These are phyloP conservation scores for Panopea generosa DNA, from an alignment of 2,888 invertebrate species.

Conservation along the genomic window DNA sequence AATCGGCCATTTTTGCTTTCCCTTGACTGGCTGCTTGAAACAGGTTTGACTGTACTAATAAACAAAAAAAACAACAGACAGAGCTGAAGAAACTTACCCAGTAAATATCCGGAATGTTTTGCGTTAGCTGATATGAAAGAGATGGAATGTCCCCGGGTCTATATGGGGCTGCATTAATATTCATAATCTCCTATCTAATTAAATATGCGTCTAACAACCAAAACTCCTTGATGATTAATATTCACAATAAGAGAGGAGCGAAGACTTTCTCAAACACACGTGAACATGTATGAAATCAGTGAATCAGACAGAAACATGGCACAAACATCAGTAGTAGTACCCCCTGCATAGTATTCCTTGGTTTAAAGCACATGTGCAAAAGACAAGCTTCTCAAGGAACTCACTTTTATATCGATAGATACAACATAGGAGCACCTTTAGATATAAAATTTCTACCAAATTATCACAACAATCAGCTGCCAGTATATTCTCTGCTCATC, in stretches of 20 bases:
- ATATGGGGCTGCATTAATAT: conserved; percentile 13
- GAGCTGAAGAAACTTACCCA: conserved; percentile 10
- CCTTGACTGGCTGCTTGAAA: too few relatives aligned
- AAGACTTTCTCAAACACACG: too few relatives aligned
- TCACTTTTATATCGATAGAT: neutral
- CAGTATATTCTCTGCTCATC: too few relatives aligned
- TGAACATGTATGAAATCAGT: too few relatives aligned
- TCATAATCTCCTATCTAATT: conserved; percentile 13
- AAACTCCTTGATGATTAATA: too few relatives aligned
- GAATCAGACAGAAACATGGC: too few relatives aligned
- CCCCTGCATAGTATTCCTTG: neutral
- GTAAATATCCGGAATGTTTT: conserved; percentile 18
- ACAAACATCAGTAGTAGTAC: too few relatives aligned
- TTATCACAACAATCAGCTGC: conserved; percentile 19
- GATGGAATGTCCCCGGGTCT: conserved; percentile 10
- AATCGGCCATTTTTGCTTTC: too few relatives aligned
- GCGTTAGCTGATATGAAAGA: conserved; percentile 7
- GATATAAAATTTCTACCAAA: neutral
- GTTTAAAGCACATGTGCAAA: conserved; percentile 5
- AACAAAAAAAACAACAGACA: too few relatives aligned
- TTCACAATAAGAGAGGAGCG: too few relatives aligned
- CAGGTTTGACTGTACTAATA: too few relatives aligned
- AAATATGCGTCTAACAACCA: too few relatives aligned
- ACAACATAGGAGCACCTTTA: neutral
- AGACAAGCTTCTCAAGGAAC: conserved; percentile 1